These are phyloP conservation scores for Epinephelus coioides DNA, from an alignment of 2,797 vertebrate genomes.

Conservation along the genomic window DNA sequence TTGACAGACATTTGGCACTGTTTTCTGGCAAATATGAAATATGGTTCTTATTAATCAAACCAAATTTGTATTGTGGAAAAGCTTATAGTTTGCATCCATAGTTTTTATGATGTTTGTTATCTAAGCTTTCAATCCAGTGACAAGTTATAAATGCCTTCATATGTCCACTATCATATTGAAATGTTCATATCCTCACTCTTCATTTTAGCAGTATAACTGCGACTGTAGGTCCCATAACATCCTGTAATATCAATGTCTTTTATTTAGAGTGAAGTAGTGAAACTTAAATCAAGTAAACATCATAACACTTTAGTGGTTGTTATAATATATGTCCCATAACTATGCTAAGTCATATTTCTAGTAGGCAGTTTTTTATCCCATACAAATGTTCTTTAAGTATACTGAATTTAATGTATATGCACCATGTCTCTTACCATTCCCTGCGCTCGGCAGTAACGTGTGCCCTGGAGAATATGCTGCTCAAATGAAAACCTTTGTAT, in stretches of 20 bases:
- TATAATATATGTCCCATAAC: neutral
- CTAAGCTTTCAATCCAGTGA: neutral
- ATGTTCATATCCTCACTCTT: neutral
- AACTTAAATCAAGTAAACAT: neutral
- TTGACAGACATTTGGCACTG: neutral
- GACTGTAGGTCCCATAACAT: neutral
- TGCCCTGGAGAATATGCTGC: neutral
- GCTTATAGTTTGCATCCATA: neutral
- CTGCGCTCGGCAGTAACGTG: neutral
- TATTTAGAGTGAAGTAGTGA: neutral
- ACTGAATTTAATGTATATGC: too few species aligned
- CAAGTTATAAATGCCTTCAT: neutral
- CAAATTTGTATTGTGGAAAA: neutral
- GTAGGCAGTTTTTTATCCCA: neutral
- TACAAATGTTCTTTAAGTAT: neutral
- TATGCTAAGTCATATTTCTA: neutral
- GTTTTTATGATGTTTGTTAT: neutral
- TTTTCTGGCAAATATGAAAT: neutral
- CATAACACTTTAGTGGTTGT: neutral
- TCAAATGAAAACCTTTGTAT: conserved; percentile 2
- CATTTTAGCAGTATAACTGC: neutral
- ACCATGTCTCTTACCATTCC: too few species aligned
- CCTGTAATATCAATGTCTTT: neutral
- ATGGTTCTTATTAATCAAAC: neutral
- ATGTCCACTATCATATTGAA: neutral